Evolutionary conservation across 2,888 invertebrate species (phyloP), one percentile per base, ranked within the genome.

Genomic region (Nemotelus nigrinus): DNA sequence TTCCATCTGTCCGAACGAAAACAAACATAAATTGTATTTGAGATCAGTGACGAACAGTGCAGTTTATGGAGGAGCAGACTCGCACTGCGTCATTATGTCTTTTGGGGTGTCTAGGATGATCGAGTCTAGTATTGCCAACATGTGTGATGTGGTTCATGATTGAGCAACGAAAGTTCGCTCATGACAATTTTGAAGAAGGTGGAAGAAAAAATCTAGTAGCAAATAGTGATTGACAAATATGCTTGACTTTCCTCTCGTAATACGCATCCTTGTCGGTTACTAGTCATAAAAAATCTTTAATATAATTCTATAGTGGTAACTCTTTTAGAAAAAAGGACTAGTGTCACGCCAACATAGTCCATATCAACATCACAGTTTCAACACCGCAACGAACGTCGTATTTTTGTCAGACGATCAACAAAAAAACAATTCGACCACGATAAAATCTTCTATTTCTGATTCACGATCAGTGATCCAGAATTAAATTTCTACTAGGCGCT

Each of bases 401-500:
- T 74, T 74, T 74, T 74, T 57, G 74, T 74, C 74, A 74, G 74
- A 60, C 74, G 63, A 48, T 63, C 74, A 41, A 74, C 74, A 25
- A 74, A 74, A 74, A 60, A 50, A n/a, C 60, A 63, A 60, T 63
- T 74, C 60, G 60, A 48, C 74, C 47, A 58, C 43, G 43, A 41
- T 43, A 7, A 41, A 41, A 10, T 74, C 74, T 63, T 74, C 74
- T 74, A 74, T 74, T 74, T 74, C 63, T 74, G 48, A 74, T 60
- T 25, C 50, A 48, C 74, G 74, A 74, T 60, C 63, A 74, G 60
- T 58, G 72, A 72, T 72, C 72, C 48, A 72, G 72, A 74, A 63
- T 74, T 74, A 74, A 74, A 74, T 74, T 74, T 74, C 63, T 74
- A 74, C 63, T 63, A 44, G 55, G 63, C 63, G 60, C 74, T 74